A percentile compares a stretch with the other conserved stretches of the same genome.
Conservation (phyloP, 2,113 vertebrate genomes). For the Oenanthe oenanthe region DNA sequence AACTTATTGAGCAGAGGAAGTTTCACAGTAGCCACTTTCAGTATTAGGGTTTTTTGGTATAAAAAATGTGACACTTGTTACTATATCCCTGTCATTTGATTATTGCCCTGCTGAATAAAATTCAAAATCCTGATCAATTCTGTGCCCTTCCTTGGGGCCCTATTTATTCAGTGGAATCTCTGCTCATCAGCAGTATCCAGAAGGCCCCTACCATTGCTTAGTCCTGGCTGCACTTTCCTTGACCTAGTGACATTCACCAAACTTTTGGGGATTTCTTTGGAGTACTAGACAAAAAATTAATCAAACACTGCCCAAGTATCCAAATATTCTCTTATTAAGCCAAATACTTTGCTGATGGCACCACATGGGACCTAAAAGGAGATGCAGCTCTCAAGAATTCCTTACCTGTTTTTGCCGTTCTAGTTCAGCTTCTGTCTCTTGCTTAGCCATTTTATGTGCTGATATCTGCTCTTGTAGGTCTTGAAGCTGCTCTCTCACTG, state of each 20-base stretch:
- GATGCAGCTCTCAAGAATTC: not conserved
- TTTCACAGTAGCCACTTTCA: not conserved
- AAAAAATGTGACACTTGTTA: not conserved
- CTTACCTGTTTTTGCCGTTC: slow-evolving; percentile 92
- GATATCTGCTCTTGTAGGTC: slow-evolving; percentile 88
- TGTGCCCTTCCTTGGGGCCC: not conserved
- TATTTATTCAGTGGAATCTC: not conserved
- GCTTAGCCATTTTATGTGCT: slow-evolving; percentile 80
- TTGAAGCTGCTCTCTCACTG: slow-evolving; percentile 86
- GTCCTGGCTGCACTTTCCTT: not conserved
- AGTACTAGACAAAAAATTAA: not conserved
- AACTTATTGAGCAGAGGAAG: not conserved
- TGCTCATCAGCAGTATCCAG: not conserved
- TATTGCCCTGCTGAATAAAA: not conserved
- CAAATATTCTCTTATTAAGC: not conserved
- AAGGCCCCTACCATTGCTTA: not conserved
- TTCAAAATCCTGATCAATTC: not conserved
- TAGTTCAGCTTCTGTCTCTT: slow-evolving; percentile 89
- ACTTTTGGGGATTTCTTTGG: not conserved
- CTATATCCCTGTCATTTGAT: not conserved
- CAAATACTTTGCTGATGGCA: not conserved
- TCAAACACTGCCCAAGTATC: not conserved
- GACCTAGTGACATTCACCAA: not conserved
- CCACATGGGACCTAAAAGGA: not conserved
- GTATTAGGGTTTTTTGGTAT: not conserved